phyloP scores from a whole-genome alignment of 2,113 vertebrate genomes.

The Myxocyprinus asiaticus region DNA sequence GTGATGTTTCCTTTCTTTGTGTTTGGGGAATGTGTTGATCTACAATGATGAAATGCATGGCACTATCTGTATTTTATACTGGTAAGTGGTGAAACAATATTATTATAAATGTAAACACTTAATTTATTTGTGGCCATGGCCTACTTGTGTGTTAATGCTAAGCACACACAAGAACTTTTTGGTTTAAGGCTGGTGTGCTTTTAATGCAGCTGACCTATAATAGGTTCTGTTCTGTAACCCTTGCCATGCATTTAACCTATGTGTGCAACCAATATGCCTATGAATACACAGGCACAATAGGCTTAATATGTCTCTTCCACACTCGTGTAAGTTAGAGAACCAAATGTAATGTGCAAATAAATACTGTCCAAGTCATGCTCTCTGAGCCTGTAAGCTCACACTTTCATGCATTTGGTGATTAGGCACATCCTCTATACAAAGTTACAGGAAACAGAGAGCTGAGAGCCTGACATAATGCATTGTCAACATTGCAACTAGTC shows the following conservation, averaged over 20 bases:
- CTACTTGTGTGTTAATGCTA: neutral
- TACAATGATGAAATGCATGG: neutral
- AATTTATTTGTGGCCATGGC: neutral
- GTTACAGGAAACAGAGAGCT: neutral
- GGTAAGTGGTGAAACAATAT: neutral
- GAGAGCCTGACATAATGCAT: neutral
- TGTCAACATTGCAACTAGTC: neutral
- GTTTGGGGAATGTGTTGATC: neutral
- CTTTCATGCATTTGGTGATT: conserved; percentile 12
- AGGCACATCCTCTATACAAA: conserved; percentile 33
- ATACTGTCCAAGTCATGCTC: neutral
- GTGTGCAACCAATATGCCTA: no score
- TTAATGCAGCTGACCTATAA: no score
- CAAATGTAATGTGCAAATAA: neutral
- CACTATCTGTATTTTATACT: no score
- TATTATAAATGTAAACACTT: neutral
- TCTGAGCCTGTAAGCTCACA: neutral
- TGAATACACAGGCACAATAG: neutral
- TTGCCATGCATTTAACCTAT: neutral
- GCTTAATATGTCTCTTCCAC: neutral
- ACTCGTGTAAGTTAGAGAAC: neutral
- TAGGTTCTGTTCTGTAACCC: no score
- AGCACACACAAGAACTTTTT: no score
- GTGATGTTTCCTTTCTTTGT: conserved; percentile 19
- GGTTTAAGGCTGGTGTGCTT: no score